A percentile compares a stretch with the other conserved stretches of the same genome.
phyloP scores from a whole-genome alignment of 2,888 invertebrate species.

The Palloptera scutellata region DNA sequence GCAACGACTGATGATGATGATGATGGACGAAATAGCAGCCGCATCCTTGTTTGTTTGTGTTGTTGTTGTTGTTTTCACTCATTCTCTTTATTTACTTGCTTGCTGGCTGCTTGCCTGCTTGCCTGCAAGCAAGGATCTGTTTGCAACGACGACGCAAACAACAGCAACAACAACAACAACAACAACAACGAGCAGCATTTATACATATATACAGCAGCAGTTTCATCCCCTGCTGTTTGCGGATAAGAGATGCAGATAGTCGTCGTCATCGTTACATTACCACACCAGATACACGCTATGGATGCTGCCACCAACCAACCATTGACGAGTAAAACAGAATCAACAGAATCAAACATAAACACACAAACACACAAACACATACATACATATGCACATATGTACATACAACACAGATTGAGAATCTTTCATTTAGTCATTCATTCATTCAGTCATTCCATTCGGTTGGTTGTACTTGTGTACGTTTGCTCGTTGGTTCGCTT shows the following conservation, averaged over 20 bases:
- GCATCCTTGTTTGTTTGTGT: not conserved
- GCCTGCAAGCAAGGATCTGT: not conserved
- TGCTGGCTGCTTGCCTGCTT: not conserved
- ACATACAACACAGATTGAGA: not conserved
- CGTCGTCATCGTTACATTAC: constrained; percentile 8
- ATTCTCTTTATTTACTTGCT: no score
- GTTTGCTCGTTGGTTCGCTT: constrained; percentile 17
- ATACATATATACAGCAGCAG: not conserved
- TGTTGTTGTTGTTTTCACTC: not conserved
- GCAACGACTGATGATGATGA: not conserved
- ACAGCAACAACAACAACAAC: not conserved
- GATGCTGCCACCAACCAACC: constrained; percentile 43
- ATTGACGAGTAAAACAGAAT: constrained; percentile 30
- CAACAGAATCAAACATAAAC: not conserved
- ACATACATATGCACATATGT: not conserved
- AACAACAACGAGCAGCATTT: not conserved
- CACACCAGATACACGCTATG: constrained; percentile 35
- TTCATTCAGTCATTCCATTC: constrained; percentile 12
- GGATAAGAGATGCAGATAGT: constrained; percentile 38
- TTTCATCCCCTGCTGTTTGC: constrained; percentile 58
- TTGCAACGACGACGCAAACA: not conserved
- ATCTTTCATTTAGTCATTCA: constrained; percentile 25
- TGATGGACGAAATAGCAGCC: no score
- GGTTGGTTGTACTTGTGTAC: constrained; percentile 3
- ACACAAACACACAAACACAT: not conserved